These are phyloP conservation scores for Sapajus apella DNA, from an alignment of 2,113 vertebrate species.

Conservation along the genomic window DNA sequence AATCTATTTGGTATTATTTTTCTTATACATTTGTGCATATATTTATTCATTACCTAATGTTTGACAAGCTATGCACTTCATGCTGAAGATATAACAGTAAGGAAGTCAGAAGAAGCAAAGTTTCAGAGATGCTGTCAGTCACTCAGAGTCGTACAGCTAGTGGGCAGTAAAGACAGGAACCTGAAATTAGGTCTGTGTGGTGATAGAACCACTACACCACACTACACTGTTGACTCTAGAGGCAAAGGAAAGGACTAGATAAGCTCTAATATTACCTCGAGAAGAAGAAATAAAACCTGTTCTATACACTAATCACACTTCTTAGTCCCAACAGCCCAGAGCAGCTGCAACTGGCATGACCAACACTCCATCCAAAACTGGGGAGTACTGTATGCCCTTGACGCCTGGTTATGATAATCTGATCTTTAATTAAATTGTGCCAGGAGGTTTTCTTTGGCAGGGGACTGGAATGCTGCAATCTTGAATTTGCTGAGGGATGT, in stretches of 20 bases:
- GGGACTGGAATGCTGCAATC: conserved; percentile 38
- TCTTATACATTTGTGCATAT: conserved; percentile 28
- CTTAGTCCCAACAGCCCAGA: not conserved
- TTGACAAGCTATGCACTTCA: not conserved
- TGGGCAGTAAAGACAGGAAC: not conserved
- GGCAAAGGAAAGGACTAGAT: not conserved
- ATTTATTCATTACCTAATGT: conserved; percentile 17
- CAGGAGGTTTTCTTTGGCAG: conserved; percentile 76
- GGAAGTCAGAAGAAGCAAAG: not conserved
- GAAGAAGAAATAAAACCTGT: conserved; percentile 26
- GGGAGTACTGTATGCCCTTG: conserved; percentile 58
- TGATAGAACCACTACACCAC: not conserved
- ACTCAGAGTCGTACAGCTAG: not conserved
- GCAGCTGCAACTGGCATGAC: conserved; percentile 21
- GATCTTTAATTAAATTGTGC: conserved; percentile 74
- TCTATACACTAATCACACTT: conserved; percentile 38
- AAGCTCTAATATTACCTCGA: not conserved
- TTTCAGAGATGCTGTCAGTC: not conserved
- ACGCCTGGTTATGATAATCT: conserved; percentile 62
- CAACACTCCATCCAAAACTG: not conserved
- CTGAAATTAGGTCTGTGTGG: not conserved
- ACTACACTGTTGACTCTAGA: not conserved
- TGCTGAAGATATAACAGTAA: conserved; percentile 29
- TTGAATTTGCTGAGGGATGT: conserved; percentile 67
- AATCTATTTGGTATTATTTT: conserved; percentile 38